Base-by-base conservation (phyloP, 30 jellyfish, hydroid and myxozoan genomes). In the Nemopilema nomurai region DNA sequence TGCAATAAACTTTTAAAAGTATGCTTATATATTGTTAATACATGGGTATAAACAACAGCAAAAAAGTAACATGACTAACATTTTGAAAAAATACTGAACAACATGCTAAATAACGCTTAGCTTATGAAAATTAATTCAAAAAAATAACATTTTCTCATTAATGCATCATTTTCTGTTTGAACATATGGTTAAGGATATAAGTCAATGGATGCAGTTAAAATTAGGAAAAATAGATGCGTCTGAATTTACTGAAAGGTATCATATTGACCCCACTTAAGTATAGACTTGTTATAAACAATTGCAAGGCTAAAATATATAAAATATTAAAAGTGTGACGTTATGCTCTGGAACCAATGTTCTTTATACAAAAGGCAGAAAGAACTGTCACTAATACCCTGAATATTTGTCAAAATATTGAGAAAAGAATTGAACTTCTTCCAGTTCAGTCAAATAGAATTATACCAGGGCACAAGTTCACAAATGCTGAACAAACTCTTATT, bases 401-500 rank as follows among this genome's bases (percentile, higher is more conserved):
- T 41, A 21, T 13, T 1, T 21, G 53, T 20, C 22, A 24, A 70
- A 70, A 70, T 70, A 13, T 32, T 70, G 62, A 20, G 81, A 70
- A 70, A n/a, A 22, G 53, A 4, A 1, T 4, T 70, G 31, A 23
- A 74, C 71, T 74, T 74, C 51, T 64, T 28, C 84, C 51, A 28
- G 49, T 53, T 51, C 49, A 51, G 57, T 57, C 76, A 53, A 18
- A 57, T 24, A 25, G 62, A 77, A 50, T 41, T 24, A 62, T 26
- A 62, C 82, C 67, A 62, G 81, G 62, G 65, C 79, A 63, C 53
- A 66, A 67, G 22, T 80, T 80, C 19, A 29, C 69, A 20, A 80
- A 33, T 51, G 89, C 79, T 29, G 80, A 78, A 28, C 89, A 64
- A 64, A 31, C 82, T 27, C 80, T 66, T 29, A 75, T 27, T n/a